phyloP scores from a whole-genome alignment of 2,888 invertebrate species.

The Microplitis manilae region DNA sequence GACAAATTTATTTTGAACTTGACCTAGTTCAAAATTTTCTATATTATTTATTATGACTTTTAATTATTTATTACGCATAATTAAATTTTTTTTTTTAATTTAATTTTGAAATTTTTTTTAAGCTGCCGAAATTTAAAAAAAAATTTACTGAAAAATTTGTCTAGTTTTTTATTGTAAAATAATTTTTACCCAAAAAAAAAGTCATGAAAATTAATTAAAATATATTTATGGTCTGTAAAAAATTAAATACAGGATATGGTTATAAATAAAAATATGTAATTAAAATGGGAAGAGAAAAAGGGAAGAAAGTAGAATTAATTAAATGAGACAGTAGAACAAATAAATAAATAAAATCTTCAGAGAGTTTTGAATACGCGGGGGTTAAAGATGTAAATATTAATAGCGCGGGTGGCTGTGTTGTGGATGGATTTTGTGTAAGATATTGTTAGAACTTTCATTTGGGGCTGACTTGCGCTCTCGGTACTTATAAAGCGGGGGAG shows the following conservation, averaged over 20 bases:
- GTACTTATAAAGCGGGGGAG: slow-evolving; percentile 33
- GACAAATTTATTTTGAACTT: slow-evolving; percentile 60
- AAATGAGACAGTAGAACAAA: no score
- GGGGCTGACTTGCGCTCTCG: slow-evolving; percentile 53
- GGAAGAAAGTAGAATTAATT: no score
- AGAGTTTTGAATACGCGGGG: slow-evolving; percentile 27
- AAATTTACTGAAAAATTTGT: no score
- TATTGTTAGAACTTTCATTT: slow-evolving; percentile 67
- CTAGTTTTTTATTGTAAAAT: no score
- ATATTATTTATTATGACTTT: neutral
- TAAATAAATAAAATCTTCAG: neutral
- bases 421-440: slow-evolving; percentile 64
- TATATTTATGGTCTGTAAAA: neutral
- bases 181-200: no score
- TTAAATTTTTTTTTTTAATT: no score
- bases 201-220: no score
- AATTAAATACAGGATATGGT: slow-evolving; percentile 4
- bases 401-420: slow-evolving; percentile 67
- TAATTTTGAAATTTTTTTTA: no score
- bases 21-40: slow-evolving; percentile 55
- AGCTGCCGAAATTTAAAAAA: no score
- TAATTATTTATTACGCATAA: no score
- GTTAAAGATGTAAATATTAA: slow-evolving; percentile 62
- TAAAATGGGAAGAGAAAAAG: neutral
- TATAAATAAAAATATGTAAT: neutral